A percentile compares a stretch with the other conserved stretches of the same genome.
Conservation (phyloP, 2,888 invertebrate species). For the Pterobdella sp. region DNA sequence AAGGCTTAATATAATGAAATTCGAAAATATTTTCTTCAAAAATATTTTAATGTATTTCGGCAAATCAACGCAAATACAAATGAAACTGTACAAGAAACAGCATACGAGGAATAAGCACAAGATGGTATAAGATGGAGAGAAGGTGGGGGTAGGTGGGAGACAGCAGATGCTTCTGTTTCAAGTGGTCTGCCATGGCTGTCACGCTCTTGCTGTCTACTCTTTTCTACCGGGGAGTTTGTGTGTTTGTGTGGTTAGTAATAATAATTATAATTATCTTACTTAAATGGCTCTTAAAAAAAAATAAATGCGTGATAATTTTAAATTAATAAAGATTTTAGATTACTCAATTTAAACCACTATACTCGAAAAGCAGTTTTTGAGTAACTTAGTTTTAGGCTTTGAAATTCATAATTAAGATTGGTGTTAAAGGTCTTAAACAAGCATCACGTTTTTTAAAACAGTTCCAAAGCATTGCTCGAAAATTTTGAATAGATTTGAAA, state of each 20-base stretch:
- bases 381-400: not conserved
- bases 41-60: too few relatives aligned
- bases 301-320: too few relatives aligned
- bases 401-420: too few relatives aligned
- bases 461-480: too few relatives aligned
- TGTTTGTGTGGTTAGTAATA: not conserved
- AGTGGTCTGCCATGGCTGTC: conserved; percentile 78
- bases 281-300: too few relatives aligned
- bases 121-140: conserved; percentile 78
- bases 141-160: conserved; percentile 80
- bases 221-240: conserved; percentile 54
- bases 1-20: not conserved
- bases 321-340: too few relatives aligned
- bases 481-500: too few relatives aligned
- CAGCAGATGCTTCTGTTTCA: conserved; percentile 78
- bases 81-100: conserved; percentile 33
- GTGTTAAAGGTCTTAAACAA: too few relatives aligned
- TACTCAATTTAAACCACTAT: not conserved
- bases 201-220: conserved; percentile 91
- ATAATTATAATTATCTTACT: not conserved
- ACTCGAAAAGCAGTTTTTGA: not conserved
- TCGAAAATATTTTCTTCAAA: too few relatives aligned
- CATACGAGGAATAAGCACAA: conserved; percentile 72
- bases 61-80: not conserved
- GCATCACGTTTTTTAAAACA: too few relatives aligned